Conservation (phyloP, 2,888 invertebrate genomes). For the Agriopis leucophaearia region DNA sequence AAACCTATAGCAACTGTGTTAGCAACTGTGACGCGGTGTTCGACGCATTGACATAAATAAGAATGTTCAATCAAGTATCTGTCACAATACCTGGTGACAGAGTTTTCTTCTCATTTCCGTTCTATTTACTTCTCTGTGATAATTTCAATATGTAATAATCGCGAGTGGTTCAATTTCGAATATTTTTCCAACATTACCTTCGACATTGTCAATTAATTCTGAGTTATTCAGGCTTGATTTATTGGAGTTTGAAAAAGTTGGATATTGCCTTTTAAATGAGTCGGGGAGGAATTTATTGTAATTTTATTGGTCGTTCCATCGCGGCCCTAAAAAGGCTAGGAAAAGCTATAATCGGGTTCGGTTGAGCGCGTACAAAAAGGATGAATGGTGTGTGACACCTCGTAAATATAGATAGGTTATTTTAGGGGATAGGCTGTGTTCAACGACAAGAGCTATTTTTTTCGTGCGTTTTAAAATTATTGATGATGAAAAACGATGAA, state of each 20-base stretch:
- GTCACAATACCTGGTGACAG: too few species aligned
- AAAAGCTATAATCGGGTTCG: constrained; percentile 43
- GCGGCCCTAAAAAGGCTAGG: constrained; percentile 31
- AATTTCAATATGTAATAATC: neutral
- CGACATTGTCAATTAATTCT: constrained; percentile 44
- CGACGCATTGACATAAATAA: too few species aligned
- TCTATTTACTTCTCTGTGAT: too few species aligned
- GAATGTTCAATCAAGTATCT: too few species aligned
- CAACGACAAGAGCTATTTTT: too few species aligned
- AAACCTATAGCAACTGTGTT: too few species aligned
- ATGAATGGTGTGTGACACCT: constrained; percentile 10
- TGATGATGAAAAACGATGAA: too few species aligned
- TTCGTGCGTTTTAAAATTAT: too few species aligned
- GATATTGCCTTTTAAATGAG: constrained; percentile 33
- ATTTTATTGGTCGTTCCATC: constrained; percentile 33
- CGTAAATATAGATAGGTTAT: constrained; percentile 13
- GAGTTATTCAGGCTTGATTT: constrained; percentile 37
- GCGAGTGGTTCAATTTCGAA: constrained; percentile 1
- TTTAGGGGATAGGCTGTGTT: too few species aligned
- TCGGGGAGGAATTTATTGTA: constrained; percentile 32
- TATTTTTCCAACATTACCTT: constrained; percentile 37
- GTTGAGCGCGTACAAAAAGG: constrained; percentile 40
- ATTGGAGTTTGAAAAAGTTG: constrained; percentile 27
- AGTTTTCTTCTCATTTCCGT: too few species aligned
- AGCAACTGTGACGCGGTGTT: too few species aligned